Evolutionary conservation across 2,888 invertebrate genomes (phyloP).

Genomic region (Atethmia centrago): DNA sequence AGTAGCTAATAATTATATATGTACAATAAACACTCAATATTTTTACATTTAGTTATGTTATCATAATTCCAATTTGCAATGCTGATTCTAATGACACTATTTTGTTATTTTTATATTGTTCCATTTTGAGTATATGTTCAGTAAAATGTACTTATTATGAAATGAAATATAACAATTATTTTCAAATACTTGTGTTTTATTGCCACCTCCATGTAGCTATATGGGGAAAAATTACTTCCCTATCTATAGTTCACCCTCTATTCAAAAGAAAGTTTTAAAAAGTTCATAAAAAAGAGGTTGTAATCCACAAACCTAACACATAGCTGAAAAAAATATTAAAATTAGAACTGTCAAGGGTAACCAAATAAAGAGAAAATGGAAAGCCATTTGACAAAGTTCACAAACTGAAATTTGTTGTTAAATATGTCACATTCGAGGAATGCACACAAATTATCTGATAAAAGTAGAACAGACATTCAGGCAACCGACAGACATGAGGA

Average conservation of each 20-base stretch:
- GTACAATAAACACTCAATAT: slow-evolving; percentile 63
- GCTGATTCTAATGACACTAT: slow-evolving; percentile 59
- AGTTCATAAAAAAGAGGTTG: slow-evolving; percentile 35
- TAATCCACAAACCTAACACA: slow-evolving; percentile 24
- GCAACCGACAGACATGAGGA: slow-evolving; percentile 75
- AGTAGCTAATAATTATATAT: slow-evolving; percentile 62
- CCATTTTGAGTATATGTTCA: slow-evolving; percentile 77
- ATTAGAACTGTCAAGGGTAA: slow-evolving; percentile 82
- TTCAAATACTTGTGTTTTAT: slow-evolving; percentile 75
- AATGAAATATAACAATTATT: slow-evolving; percentile 86
- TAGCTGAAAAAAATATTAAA: slow-evolving; percentile 73
- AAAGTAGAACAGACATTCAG: slow-evolving; percentile 79
- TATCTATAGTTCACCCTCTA: not conserved
- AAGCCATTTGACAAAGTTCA: slow-evolving; percentile 86
- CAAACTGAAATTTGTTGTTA: slow-evolving; percentile 89
- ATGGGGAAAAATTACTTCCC: not conserved
- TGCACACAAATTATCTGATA: slow-evolving; percentile 84
- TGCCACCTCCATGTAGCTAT: slow-evolving; percentile 33
- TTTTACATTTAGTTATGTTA: slow-evolving; percentile 63
- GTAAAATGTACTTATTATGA: slow-evolving; percentile 84
- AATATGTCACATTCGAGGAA: slow-evolving; percentile 89
- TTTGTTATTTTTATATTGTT: slow-evolving; percentile 84
- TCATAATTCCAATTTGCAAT: slow-evolving; percentile 59
- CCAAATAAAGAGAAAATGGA: slow-evolving; percentile 82
- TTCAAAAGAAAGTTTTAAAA: not conserved